phyloP scores from a whole-genome alignment of 2,797 vertebrate species.

The Carduelis carduelis region DNA sequence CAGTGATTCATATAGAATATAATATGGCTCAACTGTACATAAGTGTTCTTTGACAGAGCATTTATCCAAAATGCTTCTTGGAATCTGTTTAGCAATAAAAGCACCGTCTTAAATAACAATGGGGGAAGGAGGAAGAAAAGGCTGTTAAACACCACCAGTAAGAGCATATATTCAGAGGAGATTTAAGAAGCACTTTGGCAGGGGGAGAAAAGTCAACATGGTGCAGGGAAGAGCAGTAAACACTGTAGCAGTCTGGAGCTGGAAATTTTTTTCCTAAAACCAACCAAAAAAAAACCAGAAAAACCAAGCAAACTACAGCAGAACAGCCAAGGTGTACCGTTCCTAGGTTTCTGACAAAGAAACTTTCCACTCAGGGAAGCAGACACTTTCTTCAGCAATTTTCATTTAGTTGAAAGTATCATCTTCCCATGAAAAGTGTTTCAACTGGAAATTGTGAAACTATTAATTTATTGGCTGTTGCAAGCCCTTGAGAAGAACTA shows the following conservation, averaged over 20 bases:
- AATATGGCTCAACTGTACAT: conserved; percentile 7
- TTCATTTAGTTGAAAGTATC: background rate
- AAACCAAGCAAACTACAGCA: background rate
- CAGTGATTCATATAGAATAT: conserved; percentile 18
- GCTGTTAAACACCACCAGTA: background rate
- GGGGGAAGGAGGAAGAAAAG: conserved; percentile 10
- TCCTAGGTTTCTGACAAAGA: background rate
- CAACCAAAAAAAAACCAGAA: background rate
- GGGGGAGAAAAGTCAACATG: background rate
- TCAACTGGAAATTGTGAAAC: background rate
- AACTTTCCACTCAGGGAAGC: background rate
- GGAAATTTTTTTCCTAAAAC: background rate
- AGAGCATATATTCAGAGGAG: background rate
- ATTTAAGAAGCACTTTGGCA: conserved; percentile 23
- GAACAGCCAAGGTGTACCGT: background rate
- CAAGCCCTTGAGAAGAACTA: conserved; percentile 9
- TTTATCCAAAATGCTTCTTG: conserved; percentile 45
- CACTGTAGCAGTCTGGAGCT: background rate
- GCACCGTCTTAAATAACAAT: conserved; percentile 14
- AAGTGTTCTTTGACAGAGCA: conserved; percentile 54
- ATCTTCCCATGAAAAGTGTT: conserved; percentile 9
- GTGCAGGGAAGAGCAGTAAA: background rate
- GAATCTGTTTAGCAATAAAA: conserved; percentile 45
- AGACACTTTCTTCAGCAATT: background rate
- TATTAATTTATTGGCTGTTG: conserved; percentile 21